Evolutionary conservation across 2,797 vertebrate species (phyloP).

Genomic region (Danio albolineatus): DNA sequence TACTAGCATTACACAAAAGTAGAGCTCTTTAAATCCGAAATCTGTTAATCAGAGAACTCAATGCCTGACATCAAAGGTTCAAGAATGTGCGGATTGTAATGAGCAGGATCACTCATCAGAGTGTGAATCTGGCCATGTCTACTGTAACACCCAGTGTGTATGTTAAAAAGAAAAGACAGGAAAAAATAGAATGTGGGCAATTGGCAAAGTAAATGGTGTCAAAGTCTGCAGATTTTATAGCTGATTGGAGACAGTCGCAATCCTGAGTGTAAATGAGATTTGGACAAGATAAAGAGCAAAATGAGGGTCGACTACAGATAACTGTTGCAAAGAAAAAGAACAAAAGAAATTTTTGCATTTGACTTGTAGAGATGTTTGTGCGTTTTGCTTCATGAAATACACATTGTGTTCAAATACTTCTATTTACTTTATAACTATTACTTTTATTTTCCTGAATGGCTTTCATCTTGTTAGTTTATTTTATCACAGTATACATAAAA

Average conservation of each 20-base stretch:
- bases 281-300: constrained; percentile 32
- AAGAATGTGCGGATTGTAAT: constrained; percentile 76
- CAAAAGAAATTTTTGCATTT: not conserved
- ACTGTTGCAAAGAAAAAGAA: not conserved
- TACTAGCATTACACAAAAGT: constrained; percentile 74
- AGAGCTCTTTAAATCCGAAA: constrained; percentile 80
- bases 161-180: constrained; percentile 61
- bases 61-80: constrained; percentile 80
- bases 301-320: constrained; percentile 18
- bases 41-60: constrained; percentile 85
- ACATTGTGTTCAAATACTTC: not conserved
- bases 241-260: constrained; percentile 74
- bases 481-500: too few relatives aligned
- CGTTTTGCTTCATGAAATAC: not conserved
- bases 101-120: constrained; percentile 83
- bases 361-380: not conserved
- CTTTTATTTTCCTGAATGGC: too few relatives aligned
- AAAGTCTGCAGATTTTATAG: constrained; percentile 80
- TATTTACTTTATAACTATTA: too few relatives aligned
- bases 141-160: constrained; percentile 77
- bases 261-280: constrained; percentile 59
- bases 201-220: constrained; percentile 82
- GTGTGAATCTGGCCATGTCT: constrained; percentile 78
- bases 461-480: too few relatives aligned
- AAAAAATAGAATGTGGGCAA: constrained; percentile 73